A percentile compares a stretch with the other conserved stretches of the same genome.
phyloP scores from a whole-genome alignment of 2,113 vertebrate genomes.

The Columba livia region DNA sequence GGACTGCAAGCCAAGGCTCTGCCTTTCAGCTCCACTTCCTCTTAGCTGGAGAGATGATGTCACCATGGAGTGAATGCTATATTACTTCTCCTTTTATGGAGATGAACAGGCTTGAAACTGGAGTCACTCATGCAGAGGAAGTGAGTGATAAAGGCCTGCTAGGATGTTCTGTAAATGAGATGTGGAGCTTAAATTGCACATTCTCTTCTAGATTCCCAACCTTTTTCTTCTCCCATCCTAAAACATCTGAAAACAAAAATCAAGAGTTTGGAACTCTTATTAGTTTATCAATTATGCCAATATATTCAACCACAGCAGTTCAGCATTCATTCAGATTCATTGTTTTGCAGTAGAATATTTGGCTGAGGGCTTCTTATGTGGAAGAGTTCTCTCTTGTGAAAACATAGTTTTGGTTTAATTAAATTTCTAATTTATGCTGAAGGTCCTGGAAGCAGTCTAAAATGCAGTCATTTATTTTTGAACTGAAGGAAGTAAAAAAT shows the following conservation, averaged over 20 bases:
- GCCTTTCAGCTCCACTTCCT: conserved; percentile 73
- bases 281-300: background rate
- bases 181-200: background rate
- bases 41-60: conserved; percentile 73
- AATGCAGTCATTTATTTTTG: background rate
- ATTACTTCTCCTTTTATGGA: conserved; percentile 80
- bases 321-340: background rate
- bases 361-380: background rate
- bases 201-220: background rate
- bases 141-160: conserved; percentile 56
- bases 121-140: conserved; percentile 72
- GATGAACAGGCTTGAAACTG: conserved; percentile 56
- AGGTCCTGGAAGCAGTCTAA: background rate
- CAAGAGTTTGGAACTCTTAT: background rate
- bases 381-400: background rate
- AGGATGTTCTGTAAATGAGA: conserved; percentile 16
- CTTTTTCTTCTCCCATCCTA: background rate
- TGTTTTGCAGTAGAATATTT: background rate
- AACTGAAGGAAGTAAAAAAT: background rate
- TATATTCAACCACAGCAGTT: background rate
- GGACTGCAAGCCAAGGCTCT: conserved; percentile 40
- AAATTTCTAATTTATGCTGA: background rate
- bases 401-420: background rate
- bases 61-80: conserved; percentile 64
- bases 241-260: background rate